Evolutionary conservation across 2,113 vertebrate genomes (phyloP), one percentile per base, ranked within the genome.

Genomic region (Poeciliopsis occidentalis): DNA sequence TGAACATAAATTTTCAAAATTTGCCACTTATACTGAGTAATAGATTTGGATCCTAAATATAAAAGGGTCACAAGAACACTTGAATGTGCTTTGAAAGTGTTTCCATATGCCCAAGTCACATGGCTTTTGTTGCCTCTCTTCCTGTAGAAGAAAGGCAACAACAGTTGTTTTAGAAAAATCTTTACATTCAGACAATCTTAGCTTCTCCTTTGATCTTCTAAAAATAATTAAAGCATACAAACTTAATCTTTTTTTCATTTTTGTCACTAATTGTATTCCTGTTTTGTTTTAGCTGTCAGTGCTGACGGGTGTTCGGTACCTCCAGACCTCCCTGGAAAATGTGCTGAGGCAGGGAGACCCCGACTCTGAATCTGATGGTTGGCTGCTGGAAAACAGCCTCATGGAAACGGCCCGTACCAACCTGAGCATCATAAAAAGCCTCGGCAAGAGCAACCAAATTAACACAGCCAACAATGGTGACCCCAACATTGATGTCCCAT

Each of bases 291-390:
- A 97, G 96, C 87, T 97, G 47, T 96, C 94, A 0, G 95, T 97
- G 41, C 86, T 97, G 75, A 95, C 92, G 2, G 96, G 96, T 57
- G 95, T 96, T 12, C 95, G 96, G 26, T 97, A 96, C 88, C 95
- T 97, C 41, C 96, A 97, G 89, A 97, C 96, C 17, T 94, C 96
- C 67, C 91, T 97, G 93, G 95, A 95, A 78, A 97, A 96, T 0
- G 90, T 96, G 69, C 89, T 96, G 24, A 89, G 95, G 39, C 86
- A 94, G 2, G 95, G 95, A 22, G 95, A 97, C 83, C 74, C 93
- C 11, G 87, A 96, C 67, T 92, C 94, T 0, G 95, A 96, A 78
- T 96, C 95, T 1, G 95, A 96, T 0, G 96, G 96, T 41, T 97
- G 95, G 95, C 82, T 97, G 73, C 93, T 97, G 68, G 95, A 97